Percentiles rank a stretch among this genome's conserved stretches.
Conservation (phyloP, 2,113 vertebrate species). For the Oncorhynchus masou region DNA sequence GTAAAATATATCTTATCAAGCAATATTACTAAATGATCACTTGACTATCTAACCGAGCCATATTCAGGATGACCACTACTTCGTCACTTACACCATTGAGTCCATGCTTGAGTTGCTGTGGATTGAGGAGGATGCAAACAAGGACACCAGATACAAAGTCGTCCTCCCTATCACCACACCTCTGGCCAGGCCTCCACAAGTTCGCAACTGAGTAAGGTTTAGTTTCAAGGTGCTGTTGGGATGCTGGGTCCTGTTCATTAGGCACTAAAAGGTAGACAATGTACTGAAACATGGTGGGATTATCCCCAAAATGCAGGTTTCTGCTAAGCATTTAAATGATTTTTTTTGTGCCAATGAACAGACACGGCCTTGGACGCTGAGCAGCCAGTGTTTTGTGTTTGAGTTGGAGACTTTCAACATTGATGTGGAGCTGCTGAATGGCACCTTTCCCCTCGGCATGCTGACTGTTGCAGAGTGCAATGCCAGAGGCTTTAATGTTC, state of each 20-base stretch:
- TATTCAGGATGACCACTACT: constrained; percentile 46
- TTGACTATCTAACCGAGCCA: constrained; percentile 54
- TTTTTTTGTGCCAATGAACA: not conserved
- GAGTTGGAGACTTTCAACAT: constrained; percentile 67
- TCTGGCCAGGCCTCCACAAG: constrained; percentile 17
- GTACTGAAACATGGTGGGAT: too few relatives aligned
- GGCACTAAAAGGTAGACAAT: too few relatives aligned
- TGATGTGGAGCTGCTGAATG: constrained; percentile 72
- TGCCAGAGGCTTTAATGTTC: constrained; percentile 55
- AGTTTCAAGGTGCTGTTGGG: not conserved
- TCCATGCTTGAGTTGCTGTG: constrained; percentile 73
- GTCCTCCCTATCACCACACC: constrained; percentile 66
- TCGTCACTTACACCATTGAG: constrained; percentile 59
- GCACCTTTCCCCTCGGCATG: constrained; percentile 56
- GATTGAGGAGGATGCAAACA: constrained; percentile 49
- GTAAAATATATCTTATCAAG: not conserved
- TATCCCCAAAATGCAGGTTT: too few relatives aligned
- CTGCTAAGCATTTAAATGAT: too few relatives aligned
- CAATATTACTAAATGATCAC: too few relatives aligned
- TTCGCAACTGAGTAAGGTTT: constrained; percentile 54
- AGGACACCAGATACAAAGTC: constrained; percentile 72
- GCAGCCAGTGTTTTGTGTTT: constrained; percentile 68
- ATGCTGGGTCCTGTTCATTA: not conserved
- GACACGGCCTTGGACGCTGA: constrained; percentile 54
- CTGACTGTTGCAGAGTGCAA: constrained; percentile 53